Base-by-base conservation (phyloP, 2,888 invertebrate species). In the Cheilosia variabilis region DNA sequence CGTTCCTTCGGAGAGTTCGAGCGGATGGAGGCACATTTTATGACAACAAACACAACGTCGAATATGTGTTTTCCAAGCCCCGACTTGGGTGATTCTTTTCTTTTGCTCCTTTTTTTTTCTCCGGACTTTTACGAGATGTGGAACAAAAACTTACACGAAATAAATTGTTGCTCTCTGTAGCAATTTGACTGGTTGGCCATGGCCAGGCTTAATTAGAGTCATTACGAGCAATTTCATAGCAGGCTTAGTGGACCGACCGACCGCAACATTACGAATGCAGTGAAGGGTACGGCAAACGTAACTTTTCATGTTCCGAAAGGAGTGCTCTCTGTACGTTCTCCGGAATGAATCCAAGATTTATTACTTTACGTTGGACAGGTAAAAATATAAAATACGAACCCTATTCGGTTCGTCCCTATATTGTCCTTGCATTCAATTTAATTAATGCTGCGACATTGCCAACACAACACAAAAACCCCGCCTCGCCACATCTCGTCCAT, bases 81-180 rank as follows among this genome's bases (percentile, higher is more conserved):
- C 37, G 34, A 47, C 57, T 41, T 19, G 22, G 22, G 24, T 22
- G 27, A 41, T 31, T 22, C 17, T 37, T 57, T 47, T 13, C 37
- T 37, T 37, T 2, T 13, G 3, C 13, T 47, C 1, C 27, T 58
- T 22, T 34, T 9, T 31, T 27, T 27, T 27, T 27, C 6, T 27
- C 27, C 41, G 17, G 43, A 63, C 50, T 63, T 79, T 78, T 83
- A 68, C 62, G 72, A 78, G 63, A 79, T 83, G 79, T 79, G 50
- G 45, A 62, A 34, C 31, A 73, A 69, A 65, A 75, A 75, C 34
- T 55, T 24, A 52, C 45, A 76, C 34, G 45, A 82, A 62, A 15
- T 57, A 72, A 82, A 72, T 72, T 83, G 78, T 77, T 78, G 41
- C 58, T 34, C 41, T 2, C 24, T 24, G 52, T 27, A 22, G 55